Evolutionary conservation across 2,888 invertebrate genomes (phyloP), one percentile per base, ranked within the genome.

Genomic region (Platerodrilus igneus): DNA sequence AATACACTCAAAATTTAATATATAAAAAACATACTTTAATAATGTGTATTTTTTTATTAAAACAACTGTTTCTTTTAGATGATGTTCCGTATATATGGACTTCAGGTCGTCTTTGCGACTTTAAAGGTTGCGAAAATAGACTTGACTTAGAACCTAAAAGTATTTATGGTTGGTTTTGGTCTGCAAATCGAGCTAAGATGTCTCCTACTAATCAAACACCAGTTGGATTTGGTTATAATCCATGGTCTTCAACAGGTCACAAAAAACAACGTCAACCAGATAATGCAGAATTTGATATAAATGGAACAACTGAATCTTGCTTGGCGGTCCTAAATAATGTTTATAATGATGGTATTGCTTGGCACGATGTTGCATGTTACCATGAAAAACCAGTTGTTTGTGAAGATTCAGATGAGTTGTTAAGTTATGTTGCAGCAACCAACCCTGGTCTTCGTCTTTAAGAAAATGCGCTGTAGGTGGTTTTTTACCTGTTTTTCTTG

Each of bases 41-140:
- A n/a, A n/a, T n/a, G n/a, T n/a, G n/a, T n/a, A n/a, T n/a, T n/a
- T n/a, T n/a, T n/a, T n/a, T n/a, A n/a, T n/a, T n/a, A n/a, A n/a
- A n/a, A n/a, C n/a, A n/a, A 28, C 18, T 28, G 4, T 18, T 28
- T 37, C 41, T 57, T 56, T 5, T 67, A 85, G 85, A 88, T 55
- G 87, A 90, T 65, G 85, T 89, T 28, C 89, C 90, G 2, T 92
- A 90, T 74, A 92, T 92, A 62, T 92, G 92, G 91, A 91, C 92
- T 8, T 87, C 88, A 3, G 92, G 91, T 34, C 83, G 91, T 55
- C 78, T 91, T 41, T 92, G 92, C 63, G 91, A 92, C 75, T 92
- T 92, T 77, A 89, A 89, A 64, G 91, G 92, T 42, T 92, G 92
- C 68, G 89, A 90, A 66, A 81, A 83, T 52, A 82, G 91, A 50